phyloP scores from a whole-genome alignment of 2,888 invertebrate genomes.

The Scrobipalpa costella region DNA sequence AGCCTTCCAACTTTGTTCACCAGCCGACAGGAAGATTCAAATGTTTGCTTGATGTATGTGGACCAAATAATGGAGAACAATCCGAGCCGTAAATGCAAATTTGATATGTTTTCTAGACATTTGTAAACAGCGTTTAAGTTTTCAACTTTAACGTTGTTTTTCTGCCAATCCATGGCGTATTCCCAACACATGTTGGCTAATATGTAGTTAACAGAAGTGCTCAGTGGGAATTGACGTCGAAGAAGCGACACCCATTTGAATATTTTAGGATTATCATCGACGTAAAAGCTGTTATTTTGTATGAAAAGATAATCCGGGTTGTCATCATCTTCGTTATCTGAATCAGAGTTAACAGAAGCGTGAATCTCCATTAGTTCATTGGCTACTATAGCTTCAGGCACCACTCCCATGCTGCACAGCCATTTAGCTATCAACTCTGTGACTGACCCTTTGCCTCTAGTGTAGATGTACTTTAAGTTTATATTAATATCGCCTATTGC shows the following conservation, averaged over 20 bases:
- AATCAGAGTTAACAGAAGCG: constrained; percentile 39
- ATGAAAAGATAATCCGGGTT: constrained; percentile 56
- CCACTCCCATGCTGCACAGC: constrained; percentile 87
- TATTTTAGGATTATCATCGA: constrained; percentile 73
- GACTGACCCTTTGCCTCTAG: constrained; percentile 89
- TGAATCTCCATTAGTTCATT: constrained; percentile 70
- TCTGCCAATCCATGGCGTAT: constrained; percentile 93
- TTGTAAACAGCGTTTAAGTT: constrained; percentile 86
- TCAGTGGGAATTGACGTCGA: constrained; percentile 91
- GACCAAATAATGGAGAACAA: constrained; percentile 94
- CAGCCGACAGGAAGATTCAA: constrained; percentile 88
- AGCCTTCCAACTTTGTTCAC: constrained; percentile 91
- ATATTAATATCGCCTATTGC: constrained; percentile 80
- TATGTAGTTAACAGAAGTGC: constrained; percentile 88
- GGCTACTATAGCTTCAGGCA: constrained; percentile 82
- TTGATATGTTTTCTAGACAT: constrained; percentile 85
- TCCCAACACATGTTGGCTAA: constrained; percentile 96
- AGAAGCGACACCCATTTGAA: constrained; percentile 84
- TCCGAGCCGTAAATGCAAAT: constrained; percentile 86
- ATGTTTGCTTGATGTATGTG: constrained; percentile 90
- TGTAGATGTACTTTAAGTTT: constrained; percentile 84
- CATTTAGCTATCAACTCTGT: constrained; percentile 94
- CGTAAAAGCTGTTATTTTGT: constrained; percentile 59
- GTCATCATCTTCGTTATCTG: constrained; percentile 46
- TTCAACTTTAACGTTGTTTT: constrained; percentile 83